Evolutionary conservation across 1,140 invertebrate species (phyloP).

Genomic region (Musca vetustissima): DNA sequence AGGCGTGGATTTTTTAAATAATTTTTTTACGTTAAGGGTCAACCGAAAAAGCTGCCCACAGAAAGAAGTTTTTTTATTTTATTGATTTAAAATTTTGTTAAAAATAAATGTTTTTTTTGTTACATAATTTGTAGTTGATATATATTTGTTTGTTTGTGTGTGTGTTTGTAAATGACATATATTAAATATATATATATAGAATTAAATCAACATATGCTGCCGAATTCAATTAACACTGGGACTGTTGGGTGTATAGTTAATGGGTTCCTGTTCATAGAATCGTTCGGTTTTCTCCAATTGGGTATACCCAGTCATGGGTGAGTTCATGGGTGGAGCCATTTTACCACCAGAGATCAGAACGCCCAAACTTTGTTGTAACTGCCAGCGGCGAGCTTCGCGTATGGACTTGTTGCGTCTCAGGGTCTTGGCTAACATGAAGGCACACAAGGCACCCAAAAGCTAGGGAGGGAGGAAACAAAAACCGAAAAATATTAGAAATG

Average conservation of each 20-base stretch:
- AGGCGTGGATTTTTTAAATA: no score
- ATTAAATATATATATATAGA: no score
- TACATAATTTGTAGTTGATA: background rate
- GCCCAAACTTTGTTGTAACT: conserved; percentile 63
- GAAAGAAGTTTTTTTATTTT: background rate
- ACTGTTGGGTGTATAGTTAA: conserved; percentile 47
- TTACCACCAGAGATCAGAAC: conserved; percentile 52
- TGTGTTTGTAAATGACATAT: background rate
- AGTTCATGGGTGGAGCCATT: conserved; percentile 42
- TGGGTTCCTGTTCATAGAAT: conserved; percentile 40
- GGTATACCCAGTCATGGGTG: conserved; percentile 47
- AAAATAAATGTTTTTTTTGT: background rate
- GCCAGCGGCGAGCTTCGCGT: conserved; percentile 68
- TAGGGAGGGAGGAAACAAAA: conserved; percentile 57
- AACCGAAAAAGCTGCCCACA: no score
- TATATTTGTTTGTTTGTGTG: background rate
- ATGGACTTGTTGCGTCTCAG: conserved; percentile 78
- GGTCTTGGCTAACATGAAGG: conserved; percentile 78
- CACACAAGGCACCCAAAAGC: conserved; percentile 83
- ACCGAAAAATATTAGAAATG: background rate
- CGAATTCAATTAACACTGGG: conserved; percentile 48
- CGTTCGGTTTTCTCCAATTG: conserved; percentile 45
- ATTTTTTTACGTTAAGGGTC: no score
- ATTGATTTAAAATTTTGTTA: background rate
- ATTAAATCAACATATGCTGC: no score